Evolutionary conservation across 2,888 invertebrate genomes (phyloP), one percentile per base, ranked within the genome.

Genomic region (Torymus tubicola): DNA sequence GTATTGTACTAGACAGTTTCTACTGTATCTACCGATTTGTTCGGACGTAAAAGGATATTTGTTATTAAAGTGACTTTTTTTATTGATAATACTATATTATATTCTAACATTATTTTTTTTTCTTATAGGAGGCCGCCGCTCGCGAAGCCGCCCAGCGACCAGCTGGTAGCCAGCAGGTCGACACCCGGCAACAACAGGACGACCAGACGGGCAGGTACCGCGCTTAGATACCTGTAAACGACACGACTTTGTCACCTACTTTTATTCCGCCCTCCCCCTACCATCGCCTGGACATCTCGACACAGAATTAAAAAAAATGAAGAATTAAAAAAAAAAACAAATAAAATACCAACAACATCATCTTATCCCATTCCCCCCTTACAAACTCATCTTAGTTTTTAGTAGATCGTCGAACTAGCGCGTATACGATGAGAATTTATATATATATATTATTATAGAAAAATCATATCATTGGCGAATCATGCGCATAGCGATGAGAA

Each of bases 51-150:
- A 42, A 42, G 8, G 42, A 42, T 42, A 42, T 42, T 42, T 8
- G 21, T 21, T 42, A 42, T 42, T 42, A 8, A 42, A 8, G 31
- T 5, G 3, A 31, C 1, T 5, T 31, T 31, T 31, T 31, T 31
- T 8, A 31, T 5, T 42, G 8, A 8, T 8, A 42, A 1, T 8
- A 42, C 5, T 8, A 42, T 42, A 42, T 8, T 42, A 8, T 8
- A 1, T 1, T 8, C 1, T 75, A 53, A 74, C 16, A 24, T 21
- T 57, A 24, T 24, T 50, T 60, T 60, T 4, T 18, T 60, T 77
- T 16, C 42, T 67, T 92, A 67, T 89, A 94, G 94, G 94, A 94
- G 85, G 93, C 93, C 67, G 92, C 90, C 24, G 94, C 92, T 0
- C 85, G 93, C 31, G 94, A 94, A 87, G 91, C 92, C 16, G 87